A percentile compares a stretch with the other conserved stretches of the same genome.
Conservation (phyloP, 2,113 vertebrate genomes). For the Corythornis vintsioides region DNA sequence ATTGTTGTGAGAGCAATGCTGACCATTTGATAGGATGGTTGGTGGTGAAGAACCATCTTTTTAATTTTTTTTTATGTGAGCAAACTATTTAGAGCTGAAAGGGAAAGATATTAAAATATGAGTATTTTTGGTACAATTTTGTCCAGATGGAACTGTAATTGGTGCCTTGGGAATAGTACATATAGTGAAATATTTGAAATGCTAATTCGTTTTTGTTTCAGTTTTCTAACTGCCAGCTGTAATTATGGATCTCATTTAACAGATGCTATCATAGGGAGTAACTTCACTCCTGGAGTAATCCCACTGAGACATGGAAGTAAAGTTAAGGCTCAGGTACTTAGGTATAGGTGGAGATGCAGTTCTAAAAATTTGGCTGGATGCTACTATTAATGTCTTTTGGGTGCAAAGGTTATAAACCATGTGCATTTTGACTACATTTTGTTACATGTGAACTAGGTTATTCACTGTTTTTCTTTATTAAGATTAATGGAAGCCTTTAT, state of each 20-base stretch:
- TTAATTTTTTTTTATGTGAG: background rate
- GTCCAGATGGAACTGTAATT: slow-evolving; percentile 43
- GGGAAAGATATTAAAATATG: background rate
- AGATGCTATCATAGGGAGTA: slow-evolving; percentile 45
- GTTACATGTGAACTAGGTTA: background rate
- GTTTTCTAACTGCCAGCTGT: slow-evolving; percentile 46
- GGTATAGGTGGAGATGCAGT: background rate
- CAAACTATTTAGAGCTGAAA: background rate
- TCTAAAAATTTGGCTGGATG: background rate
- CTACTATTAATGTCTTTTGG: background rate
- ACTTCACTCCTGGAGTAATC: slow-evolving; percentile 18
- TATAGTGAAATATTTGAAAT: slow-evolving; percentile 56
- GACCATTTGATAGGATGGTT: background rate
- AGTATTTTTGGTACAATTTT: slow-evolving; percentile 8
- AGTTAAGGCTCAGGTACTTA: background rate
- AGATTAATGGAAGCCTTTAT: background rate
- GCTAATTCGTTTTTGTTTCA: slow-evolving; percentile 48
- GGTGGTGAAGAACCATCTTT: background rate
- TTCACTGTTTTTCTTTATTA: background rate
- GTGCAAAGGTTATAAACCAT: background rate
- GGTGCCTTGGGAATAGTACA: slow-evolving; percentile 36
- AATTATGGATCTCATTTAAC: slow-evolving; percentile 58
- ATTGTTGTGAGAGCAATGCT: background rate
- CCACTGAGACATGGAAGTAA: background rate
- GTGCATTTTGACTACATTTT: background rate